Percentiles rank a stretch among this genome's conserved stretches.
Evolutionary conservation across 2,888 invertebrate genomes (phyloP).

Genomic region (Embidobia sp.): DNA sequence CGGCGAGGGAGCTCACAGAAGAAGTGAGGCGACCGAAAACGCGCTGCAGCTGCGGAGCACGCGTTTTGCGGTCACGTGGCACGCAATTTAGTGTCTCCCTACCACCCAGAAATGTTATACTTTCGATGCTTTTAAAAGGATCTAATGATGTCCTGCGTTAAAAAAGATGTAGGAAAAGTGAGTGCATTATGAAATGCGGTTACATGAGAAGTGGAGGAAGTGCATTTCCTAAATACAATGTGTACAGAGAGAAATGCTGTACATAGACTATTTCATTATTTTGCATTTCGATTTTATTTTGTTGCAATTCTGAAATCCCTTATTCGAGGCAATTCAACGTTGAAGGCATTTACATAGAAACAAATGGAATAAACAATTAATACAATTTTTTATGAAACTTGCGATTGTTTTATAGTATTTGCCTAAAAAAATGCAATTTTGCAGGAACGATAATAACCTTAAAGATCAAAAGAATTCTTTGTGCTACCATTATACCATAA

Average conservation of each 20-base stretch:
- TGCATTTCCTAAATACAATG: conserved; percentile 4
- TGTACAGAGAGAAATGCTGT: no score
- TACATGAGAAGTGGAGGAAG: neutral
- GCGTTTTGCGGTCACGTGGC: conserved; percentile 73
- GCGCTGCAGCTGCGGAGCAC: conserved; percentile 73
- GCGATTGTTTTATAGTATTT: no score
- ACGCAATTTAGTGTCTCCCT: conserved; percentile 57
- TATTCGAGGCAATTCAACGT: no score
- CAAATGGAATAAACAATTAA: no score
- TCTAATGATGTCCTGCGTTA: conserved; percentile 21
- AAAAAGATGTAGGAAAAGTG: neutral
- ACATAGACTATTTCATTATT: neutral
- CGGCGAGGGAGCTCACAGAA: conserved; percentile 70
- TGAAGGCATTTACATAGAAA: no score
- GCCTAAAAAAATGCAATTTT: no score
- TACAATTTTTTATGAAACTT: no score
- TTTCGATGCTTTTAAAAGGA: conserved; percentile 43
- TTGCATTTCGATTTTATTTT: no score
- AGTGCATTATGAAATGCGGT: neutral
- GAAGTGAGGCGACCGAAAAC: conserved; percentile 73
- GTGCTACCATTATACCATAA: no score
- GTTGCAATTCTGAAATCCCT: no score
- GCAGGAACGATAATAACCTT: no score
- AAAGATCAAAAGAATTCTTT: no score
- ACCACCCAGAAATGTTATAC: conserved; percentile 38